Conservation (phyloP, 2,888 invertebrate genomes). For the Tetramorium bicarinatum region DNA sequence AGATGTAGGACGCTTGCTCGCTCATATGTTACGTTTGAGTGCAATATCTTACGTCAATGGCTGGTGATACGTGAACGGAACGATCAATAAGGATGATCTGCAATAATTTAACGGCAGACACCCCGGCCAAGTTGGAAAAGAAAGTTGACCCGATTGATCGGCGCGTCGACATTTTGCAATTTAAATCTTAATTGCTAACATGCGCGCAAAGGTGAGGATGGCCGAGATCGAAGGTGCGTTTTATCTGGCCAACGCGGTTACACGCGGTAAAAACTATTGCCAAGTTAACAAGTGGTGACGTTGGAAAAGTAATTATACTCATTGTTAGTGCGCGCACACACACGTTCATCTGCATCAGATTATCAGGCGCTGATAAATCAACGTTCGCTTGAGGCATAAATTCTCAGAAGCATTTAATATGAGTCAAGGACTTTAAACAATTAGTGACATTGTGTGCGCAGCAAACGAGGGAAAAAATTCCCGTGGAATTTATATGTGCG, state of each 20-base stretch:
- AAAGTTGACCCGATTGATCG: not conserved
- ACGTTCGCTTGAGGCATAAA: constrained; percentile 22
- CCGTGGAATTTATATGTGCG: constrained; percentile 22
- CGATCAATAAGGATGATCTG: not conserved
- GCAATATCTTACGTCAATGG: constrained; percentile 28
- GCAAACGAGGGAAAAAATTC: constrained; percentile 15
- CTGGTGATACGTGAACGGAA: not conserved
- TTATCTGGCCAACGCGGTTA: not conserved
- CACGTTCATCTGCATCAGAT: constrained; percentile 14
- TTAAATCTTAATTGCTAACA: not conserved
- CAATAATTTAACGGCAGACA: constrained; percentile 1
- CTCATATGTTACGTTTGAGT: constrained; percentile 42
- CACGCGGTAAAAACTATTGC: constrained; percentile 7
- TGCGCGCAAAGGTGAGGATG: not conserved
- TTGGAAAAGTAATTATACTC: constrained; percentile 26
- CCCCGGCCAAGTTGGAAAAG: not conserved
- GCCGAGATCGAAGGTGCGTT: not conserved
- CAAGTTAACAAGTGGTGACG: constrained; percentile 13
- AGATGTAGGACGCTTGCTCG: constrained; percentile 58
- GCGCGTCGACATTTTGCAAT: not conserved
- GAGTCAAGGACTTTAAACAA: constrained; percentile 48
- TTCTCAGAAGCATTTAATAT: constrained; percentile 47
- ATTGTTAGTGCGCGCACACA: not conserved
- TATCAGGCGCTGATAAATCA: constrained; percentile 29
- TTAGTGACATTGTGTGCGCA: constrained; percentile 8